A percentile compares a stretch with the other conserved stretches of the same genome.
phyloP scores from a whole-genome alignment of 2,113 vertebrate species.

The Grammomys dolichurus region DNA sequence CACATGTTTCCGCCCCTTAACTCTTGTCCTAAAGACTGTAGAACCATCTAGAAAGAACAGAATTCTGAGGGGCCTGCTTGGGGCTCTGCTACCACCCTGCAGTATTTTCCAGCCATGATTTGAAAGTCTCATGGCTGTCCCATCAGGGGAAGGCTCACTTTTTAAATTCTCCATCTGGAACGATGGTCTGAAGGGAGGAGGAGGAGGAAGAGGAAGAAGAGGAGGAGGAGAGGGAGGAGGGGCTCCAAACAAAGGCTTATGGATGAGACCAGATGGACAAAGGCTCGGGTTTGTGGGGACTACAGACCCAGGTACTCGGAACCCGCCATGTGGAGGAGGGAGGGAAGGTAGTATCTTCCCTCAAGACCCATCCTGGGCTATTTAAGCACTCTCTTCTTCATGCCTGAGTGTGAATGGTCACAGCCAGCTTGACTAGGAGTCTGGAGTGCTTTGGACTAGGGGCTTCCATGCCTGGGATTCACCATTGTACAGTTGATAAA shows the following conservation, averaged over 20 bases:
- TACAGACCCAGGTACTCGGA: fast-evolving
- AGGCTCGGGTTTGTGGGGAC: fast-evolving
- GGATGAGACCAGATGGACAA: fast-evolving
- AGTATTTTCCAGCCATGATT: fast-evolving
- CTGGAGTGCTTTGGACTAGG: fast-evolving
- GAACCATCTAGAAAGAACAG: not conserved
- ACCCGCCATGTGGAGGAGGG: fast-evolving
- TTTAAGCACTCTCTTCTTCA: fast-evolving
- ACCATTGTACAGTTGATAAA: fast-evolving
- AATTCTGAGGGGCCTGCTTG: not conserved
- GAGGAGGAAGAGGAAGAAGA: not conserved
- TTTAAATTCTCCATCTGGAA: fast-evolving
- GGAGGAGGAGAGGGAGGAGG: not conserved
- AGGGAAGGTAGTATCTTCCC: fast-evolving
- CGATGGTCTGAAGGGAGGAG: not conserved
- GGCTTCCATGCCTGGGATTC: fast-evolving
- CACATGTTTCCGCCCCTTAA: constrained; percentile 83
- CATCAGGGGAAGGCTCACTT: not conserved
- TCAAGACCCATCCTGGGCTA: fast-evolving
- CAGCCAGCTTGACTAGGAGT: not conserved
- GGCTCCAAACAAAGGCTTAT: fast-evolving
- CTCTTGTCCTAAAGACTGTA: constrained; percentile 51
- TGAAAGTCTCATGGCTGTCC: not conserved
- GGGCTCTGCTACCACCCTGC: not conserved
- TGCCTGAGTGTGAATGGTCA: not conserved